Conservation (phyloP, 2,888 invertebrate species). For the Cordilura impudica region DNA sequence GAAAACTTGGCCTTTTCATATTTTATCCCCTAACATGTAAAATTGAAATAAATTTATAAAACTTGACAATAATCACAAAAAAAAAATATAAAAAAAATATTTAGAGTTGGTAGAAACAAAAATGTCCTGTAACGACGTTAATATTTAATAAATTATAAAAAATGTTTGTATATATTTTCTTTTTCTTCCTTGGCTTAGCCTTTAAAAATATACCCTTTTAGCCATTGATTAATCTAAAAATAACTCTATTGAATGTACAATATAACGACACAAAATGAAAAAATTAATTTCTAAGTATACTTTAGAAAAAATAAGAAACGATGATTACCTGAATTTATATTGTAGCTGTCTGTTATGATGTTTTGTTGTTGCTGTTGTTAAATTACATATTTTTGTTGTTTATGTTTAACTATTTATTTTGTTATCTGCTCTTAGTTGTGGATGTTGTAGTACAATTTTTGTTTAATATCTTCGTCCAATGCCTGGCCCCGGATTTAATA, state of each 20-base stretch:
- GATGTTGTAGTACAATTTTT: slow-evolving; percentile 8
- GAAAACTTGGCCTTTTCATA: not conserved
- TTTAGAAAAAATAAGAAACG: not conserved
- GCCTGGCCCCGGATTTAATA: slow-evolving; percentile 77
- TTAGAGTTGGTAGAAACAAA: no score
- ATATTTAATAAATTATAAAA: no score
- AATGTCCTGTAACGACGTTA: no score
- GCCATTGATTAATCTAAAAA: not conserved
- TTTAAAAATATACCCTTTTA: not conserved
- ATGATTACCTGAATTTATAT: slow-evolving; percentile 47
- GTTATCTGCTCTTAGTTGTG: slow-evolving; percentile 26
- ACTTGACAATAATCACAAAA: not conserved
- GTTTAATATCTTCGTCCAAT: slow-evolving; percentile 76
- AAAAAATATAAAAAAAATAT: not conserved
- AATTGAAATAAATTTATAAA: slow-evolving; percentile 9
- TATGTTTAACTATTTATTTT: not conserved
- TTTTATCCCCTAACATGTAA: not conserved
- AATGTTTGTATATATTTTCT: no score
- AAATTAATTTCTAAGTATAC: not conserved
- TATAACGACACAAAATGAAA: not conserved
- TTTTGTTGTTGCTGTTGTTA: slow-evolving; percentile 25
- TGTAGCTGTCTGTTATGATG: slow-evolving; percentile 1
- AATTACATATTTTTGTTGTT: not conserved
- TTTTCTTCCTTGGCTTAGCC: not conserved
- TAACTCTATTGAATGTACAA: not conserved